These are phyloP conservation scores for Pangasius mekongensis DNA, from an alignment of 2,797 vertebrate species.

Conservation along the genomic window DNA sequence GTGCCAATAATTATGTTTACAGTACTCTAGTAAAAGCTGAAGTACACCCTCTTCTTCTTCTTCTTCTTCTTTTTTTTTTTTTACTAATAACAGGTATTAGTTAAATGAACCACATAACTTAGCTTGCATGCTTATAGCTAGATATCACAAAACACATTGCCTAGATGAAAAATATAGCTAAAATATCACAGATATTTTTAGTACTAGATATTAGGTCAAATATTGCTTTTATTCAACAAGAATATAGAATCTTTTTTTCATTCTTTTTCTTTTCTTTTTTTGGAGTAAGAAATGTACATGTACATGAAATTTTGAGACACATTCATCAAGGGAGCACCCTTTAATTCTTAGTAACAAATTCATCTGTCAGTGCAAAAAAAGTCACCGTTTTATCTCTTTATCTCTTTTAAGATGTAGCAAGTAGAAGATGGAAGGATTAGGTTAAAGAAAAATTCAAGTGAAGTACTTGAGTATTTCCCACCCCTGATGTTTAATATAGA, in stretches of 20 bases:
- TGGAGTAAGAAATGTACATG: neutral
- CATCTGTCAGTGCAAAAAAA: too few relatives aligned
- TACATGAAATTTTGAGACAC: neutral
- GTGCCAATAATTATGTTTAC: neutral
- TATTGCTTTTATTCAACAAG: neutral
- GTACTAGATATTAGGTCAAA: neutral
- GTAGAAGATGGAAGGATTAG: neutral
- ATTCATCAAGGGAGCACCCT: neutral
- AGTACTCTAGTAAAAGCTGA: neutral
- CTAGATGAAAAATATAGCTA: too few relatives aligned
- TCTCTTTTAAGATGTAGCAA: neutral
- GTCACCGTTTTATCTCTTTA: too few relatives aligned
- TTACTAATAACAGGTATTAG: neutral
- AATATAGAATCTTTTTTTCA: neutral
- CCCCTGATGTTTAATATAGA: neutral
- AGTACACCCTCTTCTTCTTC: neutral
- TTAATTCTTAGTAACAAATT: too few relatives aligned
- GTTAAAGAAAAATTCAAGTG: neutral
- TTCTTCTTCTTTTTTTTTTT: neutral
- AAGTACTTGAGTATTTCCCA: neutral
- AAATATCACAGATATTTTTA: neutral
- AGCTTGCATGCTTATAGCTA: neutral
- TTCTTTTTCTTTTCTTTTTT: neutral
- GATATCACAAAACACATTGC: neutral
- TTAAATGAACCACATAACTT: neutral